Evolutionary conservation across 1,140 invertebrate genomes (phyloP), one percentile per base, ranked within the genome.

Genomic region (Penaeus indicus): DNA sequence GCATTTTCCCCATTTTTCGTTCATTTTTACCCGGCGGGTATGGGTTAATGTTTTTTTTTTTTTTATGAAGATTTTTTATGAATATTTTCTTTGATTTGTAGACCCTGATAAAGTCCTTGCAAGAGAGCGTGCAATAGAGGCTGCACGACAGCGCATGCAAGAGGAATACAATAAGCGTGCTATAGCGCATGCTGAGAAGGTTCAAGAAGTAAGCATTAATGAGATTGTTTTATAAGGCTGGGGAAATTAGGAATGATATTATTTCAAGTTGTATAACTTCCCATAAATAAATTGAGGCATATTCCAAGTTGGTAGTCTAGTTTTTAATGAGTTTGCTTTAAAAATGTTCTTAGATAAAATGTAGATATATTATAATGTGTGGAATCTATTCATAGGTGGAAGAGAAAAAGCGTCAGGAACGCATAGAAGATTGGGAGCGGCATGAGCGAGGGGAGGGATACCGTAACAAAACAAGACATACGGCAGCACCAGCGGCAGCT

Each of bases 341-440:
- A 54, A 16, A 54, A 54, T 54, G 11, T 4, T 42, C 0, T 42
- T 16, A 54, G 54, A 54, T 54, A 8, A 54, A 54, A 54, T 13
- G 10, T 54, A 54, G 54, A 54, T 54, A 42, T 42, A 42, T 42
- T 7, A 4, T 8, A 42, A 42, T 75, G 5, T 11, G 0, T 75
- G 38, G 18, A 16, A 3, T 32, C n/a, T 75, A 75, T 1, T 38
- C 13, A 7, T 27, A 75, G 72, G 18, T 75, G 19, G 72, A 75
- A 75, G 72, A 75, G 25, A 75, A 75, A 27, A 75, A 75, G 42
- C 72, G 72, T 75, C 72, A 38, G n/a, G 72, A 75, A 75, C 27
- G 42, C 16, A 27, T 75, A 75, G 72, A 75, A 75, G 72, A 75
- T n/a, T 75, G 72, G 72, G 72, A 75, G 38, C 72, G 72, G 16